phyloP scores from a whole-genome alignment of 2,888 invertebrate species.

The Trichacis sp. region DNA sequence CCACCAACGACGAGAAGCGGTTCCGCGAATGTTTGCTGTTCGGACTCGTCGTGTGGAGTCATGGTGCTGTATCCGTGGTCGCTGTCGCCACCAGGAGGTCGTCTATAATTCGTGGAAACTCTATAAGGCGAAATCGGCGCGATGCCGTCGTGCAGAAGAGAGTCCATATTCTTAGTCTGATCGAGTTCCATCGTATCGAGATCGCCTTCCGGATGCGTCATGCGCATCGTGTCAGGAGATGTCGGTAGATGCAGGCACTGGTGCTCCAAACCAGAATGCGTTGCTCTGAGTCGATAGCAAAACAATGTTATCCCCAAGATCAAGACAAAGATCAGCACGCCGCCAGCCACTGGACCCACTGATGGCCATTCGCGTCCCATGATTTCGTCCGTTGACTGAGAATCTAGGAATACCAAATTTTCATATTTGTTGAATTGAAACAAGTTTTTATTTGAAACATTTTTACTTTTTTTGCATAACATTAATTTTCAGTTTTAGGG shows the following conservation, averaged over 20 bases:
- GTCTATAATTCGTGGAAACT: conserved; percentile 84
- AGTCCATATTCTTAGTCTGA: conserved; percentile 71
- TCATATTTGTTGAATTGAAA: too few species aligned
- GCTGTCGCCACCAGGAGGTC: conserved; percentile 83
- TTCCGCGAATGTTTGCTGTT: conserved; percentile 81
- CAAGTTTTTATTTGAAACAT: too few species aligned
- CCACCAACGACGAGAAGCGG: conserved; percentile 59
- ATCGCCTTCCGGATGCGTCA: conserved; percentile 81
- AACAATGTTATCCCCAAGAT: conserved; percentile 86
- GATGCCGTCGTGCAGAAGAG: conserved; percentile 75
- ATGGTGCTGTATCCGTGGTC: conserved; percentile 96
- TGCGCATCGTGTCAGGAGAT: conserved; percentile 75
- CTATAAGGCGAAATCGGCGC: conserved; percentile 89
- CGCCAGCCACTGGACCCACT: conserved; percentile 88
- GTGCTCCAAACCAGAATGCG: conserved; percentile 71
- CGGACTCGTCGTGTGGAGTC: conserved; percentile 92
- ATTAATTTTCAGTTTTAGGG: too few species aligned
- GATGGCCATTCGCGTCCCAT: conserved; percentile 71
- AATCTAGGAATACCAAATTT: too few species aligned
- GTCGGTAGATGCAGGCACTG: conserved; percentile 67
- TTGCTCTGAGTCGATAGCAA: conserved; percentile 79
- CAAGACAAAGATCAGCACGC: conserved; percentile 84
- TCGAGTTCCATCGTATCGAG: conserved; percentile 70
- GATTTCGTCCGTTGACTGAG: conserved; percentile 63
- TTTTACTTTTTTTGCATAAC: too few species aligned